phyloP scores from a whole-genome alignment of 2,113 vertebrate genomes.

The Sinocyclocheilus grahami region DNA sequence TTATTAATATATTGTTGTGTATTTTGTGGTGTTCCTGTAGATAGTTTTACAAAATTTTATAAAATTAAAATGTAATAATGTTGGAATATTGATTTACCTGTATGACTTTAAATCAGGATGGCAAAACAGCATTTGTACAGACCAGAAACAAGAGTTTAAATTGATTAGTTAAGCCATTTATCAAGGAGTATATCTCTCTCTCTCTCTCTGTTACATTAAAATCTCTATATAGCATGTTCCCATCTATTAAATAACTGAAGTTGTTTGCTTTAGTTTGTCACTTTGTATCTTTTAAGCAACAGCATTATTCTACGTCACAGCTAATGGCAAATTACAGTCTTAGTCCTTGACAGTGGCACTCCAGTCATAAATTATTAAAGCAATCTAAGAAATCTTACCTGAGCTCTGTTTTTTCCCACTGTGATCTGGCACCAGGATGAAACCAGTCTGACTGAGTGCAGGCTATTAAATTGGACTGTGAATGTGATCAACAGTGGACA shows the following conservation, averaged over 20 bases:
- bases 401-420: neutral
- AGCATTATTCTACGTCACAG: neutral
- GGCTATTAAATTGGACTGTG: slow-evolving; percentile 31
- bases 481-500: slow-evolving; percentile 68
- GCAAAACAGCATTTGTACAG: neutral
- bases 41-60: neutral
- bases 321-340: slow-evolving; percentile 15
- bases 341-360: neutral
- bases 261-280: neutral
- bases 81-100: neutral
- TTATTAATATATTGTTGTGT: neutral
- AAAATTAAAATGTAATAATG: too few species aligned
- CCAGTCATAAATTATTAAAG: slow-evolving; percentile 12
- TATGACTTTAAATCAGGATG: neutral
- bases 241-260: neutral
- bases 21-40: neutral
- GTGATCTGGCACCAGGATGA: slow-evolving; percentile 17
- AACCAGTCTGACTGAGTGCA: slow-evolving; percentile 17
- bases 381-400: neutral
- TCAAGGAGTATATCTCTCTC: neutral
- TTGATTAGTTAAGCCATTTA: neutral
- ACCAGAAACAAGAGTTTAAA: neutral
- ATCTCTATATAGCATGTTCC: neutral
- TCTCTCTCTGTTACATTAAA: neutral
- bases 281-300: neutral